These are phyloP conservation scores for Plutomurus gul DNA, from an alignment of 1,140 invertebrate genomes.

Conservation along the genomic window DNA sequence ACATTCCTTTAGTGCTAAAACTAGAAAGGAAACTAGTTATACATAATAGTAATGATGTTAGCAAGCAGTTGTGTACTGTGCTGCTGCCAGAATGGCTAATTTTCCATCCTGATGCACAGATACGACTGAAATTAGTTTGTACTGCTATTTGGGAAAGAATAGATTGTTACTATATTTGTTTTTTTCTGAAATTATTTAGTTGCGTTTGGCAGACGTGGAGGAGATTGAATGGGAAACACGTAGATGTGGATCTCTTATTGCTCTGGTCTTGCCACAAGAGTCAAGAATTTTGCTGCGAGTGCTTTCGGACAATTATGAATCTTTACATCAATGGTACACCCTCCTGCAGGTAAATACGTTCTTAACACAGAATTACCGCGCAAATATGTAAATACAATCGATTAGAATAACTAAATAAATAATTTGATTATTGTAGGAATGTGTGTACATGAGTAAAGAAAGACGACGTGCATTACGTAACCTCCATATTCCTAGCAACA, in stretches of 20 bases:
- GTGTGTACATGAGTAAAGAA: constrained; percentile 66
- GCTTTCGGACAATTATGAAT: constrained; percentile 52
- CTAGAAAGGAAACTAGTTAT: neutral
- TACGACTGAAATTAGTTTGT: neutral
- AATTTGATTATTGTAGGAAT: constrained; percentile 58
- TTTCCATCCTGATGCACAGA: constrained; percentile 1
- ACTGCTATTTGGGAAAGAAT: neutral
- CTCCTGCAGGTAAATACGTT: constrained; percentile 60
- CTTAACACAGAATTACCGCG: too few relatives aligned
- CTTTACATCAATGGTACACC: constrained; percentile 63
- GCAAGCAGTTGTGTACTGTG: neutral
- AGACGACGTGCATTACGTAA: constrained; percentile 62
- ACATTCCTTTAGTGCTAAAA: neutral
- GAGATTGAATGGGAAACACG: constrained; percentile 65
- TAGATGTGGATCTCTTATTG: constrained; percentile 51
- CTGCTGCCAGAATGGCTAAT: neutral
- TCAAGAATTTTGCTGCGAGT: constrained; percentile 43
- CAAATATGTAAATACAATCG: too few relatives aligned
- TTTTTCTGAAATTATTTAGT: constrained; percentile 54
- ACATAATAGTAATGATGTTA: neutral
- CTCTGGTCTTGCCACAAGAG: constrained; percentile 48
- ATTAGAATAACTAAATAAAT: neutral
- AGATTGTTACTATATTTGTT: neutral
- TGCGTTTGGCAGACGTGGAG: constrained; percentile 69
- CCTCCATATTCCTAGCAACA: constrained; percentile 55